Evolutionary conservation across 2,888 invertebrate genomes (phyloP).

Genomic region (Apodemia duryi): DNA sequence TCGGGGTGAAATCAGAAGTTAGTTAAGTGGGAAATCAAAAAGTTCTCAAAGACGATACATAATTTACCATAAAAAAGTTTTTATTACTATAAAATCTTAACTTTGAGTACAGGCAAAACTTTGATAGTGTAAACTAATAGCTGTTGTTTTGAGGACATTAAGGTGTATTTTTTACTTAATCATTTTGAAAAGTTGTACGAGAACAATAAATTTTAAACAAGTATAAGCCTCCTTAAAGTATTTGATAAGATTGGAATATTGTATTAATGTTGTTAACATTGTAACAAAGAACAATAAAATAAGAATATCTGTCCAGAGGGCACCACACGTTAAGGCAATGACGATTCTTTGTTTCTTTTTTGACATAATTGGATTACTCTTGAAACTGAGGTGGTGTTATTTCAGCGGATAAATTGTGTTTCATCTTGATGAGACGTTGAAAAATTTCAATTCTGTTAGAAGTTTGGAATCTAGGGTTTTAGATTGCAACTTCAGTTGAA

Average conservation of each 20-base stretch:
- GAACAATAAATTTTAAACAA: not conserved
- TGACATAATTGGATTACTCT: slow-evolving; percentile 38
- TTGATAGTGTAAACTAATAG: too few relatives aligned
- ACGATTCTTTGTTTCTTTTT: slow-evolving; percentile 30
- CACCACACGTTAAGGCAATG: slow-evolving; percentile 5
- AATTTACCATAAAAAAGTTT: too few relatives aligned
- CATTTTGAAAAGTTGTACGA: not conserved
- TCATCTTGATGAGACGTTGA: slow-evolving; percentile 36
- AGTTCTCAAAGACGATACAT: too few relatives aligned
- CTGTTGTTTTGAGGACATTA: too few relatives aligned
- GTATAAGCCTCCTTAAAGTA: not conserved
- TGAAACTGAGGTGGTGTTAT: slow-evolving; percentile 36
- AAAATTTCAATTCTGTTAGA: slow-evolving; percentile 34
- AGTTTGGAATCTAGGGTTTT: slow-evolving; percentile 20
- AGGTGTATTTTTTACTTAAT: not conserved
- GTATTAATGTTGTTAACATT: not conserved
- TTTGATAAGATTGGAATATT: not conserved
- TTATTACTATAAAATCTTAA: too few relatives aligned
- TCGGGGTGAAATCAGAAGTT: too few relatives aligned
- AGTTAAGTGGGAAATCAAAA: too few relatives aligned
- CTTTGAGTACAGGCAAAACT: too few relatives aligned
- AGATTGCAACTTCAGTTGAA: slow-evolving; percentile 26
- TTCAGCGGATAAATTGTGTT: slow-evolving; percentile 36
- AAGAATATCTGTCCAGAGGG: slow-evolving; percentile 14
- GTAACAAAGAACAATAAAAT: not conserved